phyloP scores from a whole-genome alignment of 2,797 vertebrate species.

The Muraenolepis orangiensis region DNA sequence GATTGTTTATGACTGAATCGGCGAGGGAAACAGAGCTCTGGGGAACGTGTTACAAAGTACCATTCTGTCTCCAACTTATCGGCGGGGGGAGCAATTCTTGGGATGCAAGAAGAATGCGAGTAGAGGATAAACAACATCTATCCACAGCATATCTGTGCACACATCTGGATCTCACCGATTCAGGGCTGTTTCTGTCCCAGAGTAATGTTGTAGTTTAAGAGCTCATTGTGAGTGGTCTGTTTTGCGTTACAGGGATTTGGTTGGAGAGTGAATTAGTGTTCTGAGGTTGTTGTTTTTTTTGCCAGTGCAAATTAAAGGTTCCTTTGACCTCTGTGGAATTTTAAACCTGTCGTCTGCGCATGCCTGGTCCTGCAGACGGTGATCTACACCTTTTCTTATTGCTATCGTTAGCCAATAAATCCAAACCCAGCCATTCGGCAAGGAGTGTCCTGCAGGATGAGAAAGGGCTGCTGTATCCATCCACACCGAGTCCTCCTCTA shows the following conservation, averaged over 20 bases:
- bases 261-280: conserved; percentile 40
- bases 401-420: conserved; percentile 61
- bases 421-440: conserved; percentile 42
- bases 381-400: conserved; percentile 63
- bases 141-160: conserved; percentile 22
- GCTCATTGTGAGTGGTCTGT: conserved; percentile 33
- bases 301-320: conserved; percentile 54
- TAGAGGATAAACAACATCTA: conserved; percentile 31
- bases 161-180: conserved; percentile 53
- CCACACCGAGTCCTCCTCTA: conserved; percentile 57
- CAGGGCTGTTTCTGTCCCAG: conserved; percentile 40
- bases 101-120: conserved; percentile 38
- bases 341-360: conserved; percentile 40
- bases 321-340: conserved; percentile 66
- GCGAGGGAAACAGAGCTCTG: neutral
- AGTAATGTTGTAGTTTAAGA: conserved; percentile 24
- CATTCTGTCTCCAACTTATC: conserved; percentile 26
- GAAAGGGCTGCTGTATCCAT: conserved; percentile 40
- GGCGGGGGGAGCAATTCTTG: conserved; percentile 37
- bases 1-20: neutral
- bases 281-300: too few species aligned
- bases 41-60: conserved; percentile 9
- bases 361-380: conserved; percentile 56
- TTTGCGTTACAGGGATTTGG: conserved; percentile 47
- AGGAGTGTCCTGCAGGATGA: conserved; percentile 39